A percentile compares a stretch with the other conserved stretches of the same genome.
phyloP scores from a whole-genome alignment of 2,888 invertebrate genomes.

The Siphlonurus alternatus region DNA sequence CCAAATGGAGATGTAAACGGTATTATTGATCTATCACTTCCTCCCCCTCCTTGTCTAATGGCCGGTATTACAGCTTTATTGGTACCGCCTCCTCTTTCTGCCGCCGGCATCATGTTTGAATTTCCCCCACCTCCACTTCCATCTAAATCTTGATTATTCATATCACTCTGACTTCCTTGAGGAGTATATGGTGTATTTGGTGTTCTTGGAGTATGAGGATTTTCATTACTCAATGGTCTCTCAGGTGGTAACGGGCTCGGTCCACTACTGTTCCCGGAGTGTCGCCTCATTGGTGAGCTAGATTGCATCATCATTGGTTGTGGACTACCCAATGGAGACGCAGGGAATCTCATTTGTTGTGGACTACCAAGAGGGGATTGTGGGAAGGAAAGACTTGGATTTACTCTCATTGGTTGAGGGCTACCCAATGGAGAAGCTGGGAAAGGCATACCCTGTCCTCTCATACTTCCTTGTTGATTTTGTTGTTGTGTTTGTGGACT shows the following conservation, averaged over 20 bases:
- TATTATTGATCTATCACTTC: conserved; percentile 25
- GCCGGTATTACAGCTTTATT: conserved; percentile 5
- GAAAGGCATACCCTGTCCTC: conserved; percentile 2
- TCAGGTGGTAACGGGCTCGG: conserved; percentile 38
- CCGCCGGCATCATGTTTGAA: conserved; percentile 32
- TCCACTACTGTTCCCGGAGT: conserved; percentile 30
- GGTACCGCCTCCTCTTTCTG: conserved; percentile 6
- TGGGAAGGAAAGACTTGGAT: background rate
- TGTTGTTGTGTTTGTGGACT: conserved; percentile 6
- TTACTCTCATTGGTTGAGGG: conserved; percentile 1
- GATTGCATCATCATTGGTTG: conserved; percentile 23
- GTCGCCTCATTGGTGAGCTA: conserved; percentile 22
- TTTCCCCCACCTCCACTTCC: conserved; percentile 29
- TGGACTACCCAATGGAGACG: conserved; percentile 25
- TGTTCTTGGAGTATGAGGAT: conserved; percentile 35
- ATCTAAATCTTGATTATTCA: conserved; percentile 10
- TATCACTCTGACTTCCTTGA: conserved; percentile 15
- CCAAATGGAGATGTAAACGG: conserved; percentile 25
- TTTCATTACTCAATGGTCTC: conserved; percentile 39
- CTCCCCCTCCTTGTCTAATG: conserved; percentile 25
- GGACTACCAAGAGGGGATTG: conserved; percentile 4
- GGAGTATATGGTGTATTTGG: conserved; percentile 25
- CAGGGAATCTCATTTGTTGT: background rate
- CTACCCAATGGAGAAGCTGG: background rate
- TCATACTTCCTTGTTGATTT: background rate